Evolutionary conservation across 2,888 invertebrate species (phyloP), one percentile per base, ranked within the genome.

Genomic region (Rhodophaea formosa): DNA sequence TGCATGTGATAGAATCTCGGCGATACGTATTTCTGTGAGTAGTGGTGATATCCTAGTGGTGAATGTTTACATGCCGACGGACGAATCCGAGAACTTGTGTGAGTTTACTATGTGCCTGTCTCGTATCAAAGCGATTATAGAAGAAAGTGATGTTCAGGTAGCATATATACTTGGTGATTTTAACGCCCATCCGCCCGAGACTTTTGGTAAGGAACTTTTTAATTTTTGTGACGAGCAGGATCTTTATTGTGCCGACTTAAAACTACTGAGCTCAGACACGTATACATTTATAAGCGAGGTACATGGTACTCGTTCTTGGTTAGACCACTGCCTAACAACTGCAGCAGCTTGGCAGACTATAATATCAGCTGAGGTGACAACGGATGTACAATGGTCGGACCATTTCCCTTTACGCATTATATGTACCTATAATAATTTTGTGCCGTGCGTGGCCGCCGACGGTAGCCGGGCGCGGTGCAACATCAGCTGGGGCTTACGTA

Each of bases 41-140:
- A 14, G 12, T 12, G n/a, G n/a, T 1, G 15, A 8, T n/a, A 35
- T 66, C 7, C 10, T 67, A 16, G 57, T 69, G 7, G 59, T 71
- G 35, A 59, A 52, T 16, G 65, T 68, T 8, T 70, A 70, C 23
- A 68, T 70, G 70, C 72, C 70, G 12, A 66, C 63, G 0, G 62
- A 67, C 12, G 39, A 39, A 6, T 32, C 12, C 12, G 67, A 69
- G 6, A 67, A 70, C 45, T 23, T 70, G 10, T 17, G 51, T 1
- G 65, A 67, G 35, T 69, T 64, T 47, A 65, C 63, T 0, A 58
- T 66, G 3, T 66, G 64, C 51, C 49, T 70, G 8, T 53, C 63
- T 47, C 55, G 59, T 49, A 61, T 68, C 7, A 57, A 39, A 49
- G 62, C 69, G 0, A 59, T 64, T 7, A 62, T 67, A 6, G 64